Percentiles rank a stretch among this genome's conserved stretches.
Conservation (phyloP, 2,888 invertebrate species). For the Sclerodermus sp. region DNA sequence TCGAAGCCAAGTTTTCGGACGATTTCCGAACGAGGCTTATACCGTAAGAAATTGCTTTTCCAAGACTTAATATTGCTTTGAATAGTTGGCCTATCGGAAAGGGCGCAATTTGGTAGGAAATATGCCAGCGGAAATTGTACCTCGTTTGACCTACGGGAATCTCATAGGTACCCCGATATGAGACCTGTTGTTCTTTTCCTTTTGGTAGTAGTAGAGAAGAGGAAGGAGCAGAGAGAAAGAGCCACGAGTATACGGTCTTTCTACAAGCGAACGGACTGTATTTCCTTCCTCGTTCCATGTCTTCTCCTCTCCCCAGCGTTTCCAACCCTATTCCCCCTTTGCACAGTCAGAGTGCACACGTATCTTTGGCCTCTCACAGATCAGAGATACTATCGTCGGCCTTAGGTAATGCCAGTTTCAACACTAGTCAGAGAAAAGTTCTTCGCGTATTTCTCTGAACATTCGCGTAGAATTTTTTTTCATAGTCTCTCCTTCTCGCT, state of each 20-base stretch:
- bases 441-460: no score
- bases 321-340: constrained; percentile 4
- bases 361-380: constrained; percentile 11
- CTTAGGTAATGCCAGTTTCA: no score
- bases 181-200: no score
- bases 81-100: constrained; percentile 10
- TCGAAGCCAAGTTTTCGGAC: no score
- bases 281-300: not conserved
- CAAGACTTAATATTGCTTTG: not conserved
- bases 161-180: not conserved
- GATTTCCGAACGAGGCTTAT: no score
- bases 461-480: no score
- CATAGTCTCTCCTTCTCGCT: no score
- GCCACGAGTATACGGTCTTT: no score
- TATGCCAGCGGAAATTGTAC: constrained; percentile 22
- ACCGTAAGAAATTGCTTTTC: no score
- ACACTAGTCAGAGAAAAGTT: no score
- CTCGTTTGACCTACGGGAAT: constrained; percentile 14
- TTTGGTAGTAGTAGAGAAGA: no score
- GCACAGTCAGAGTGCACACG: constrained; percentile 1
- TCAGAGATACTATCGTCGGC: no score
- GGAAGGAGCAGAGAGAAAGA: not conserved
- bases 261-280: not conserved
- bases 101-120: constrained; percentile 14
- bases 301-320: constrained; percentile 3